Evolutionary conservation across 2,888 invertebrate genomes (phyloP).

Genomic region (Thereva nobilitata): DNA sequence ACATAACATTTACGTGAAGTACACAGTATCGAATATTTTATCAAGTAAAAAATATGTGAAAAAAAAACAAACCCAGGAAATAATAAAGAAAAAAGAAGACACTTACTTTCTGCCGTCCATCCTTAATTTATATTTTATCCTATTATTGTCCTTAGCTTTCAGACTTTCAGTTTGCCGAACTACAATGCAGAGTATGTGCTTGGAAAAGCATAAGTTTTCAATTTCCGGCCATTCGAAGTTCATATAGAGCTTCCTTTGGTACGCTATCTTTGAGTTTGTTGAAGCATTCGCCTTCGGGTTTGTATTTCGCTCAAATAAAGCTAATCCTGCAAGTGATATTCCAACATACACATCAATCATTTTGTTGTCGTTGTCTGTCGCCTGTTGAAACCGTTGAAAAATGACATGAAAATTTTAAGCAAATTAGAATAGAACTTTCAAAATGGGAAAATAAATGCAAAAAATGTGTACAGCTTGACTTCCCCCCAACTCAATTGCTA

Average conservation of each 20-base stretch:
- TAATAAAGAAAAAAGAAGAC: background rate
- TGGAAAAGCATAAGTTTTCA: slow-evolving; percentile 76
- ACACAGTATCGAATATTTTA: no score
- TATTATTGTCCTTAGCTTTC: slow-evolving; percentile 63
- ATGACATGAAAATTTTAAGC: slow-evolving; percentile 14
- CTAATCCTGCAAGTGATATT: slow-evolving; percentile 66
- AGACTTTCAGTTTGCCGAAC: slow-evolving; percentile 61
- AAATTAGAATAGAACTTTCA: slow-evolving; percentile 1
- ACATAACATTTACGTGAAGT: no score
- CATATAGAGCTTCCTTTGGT: slow-evolving; percentile 56
- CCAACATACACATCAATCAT: slow-evolving; percentile 67
- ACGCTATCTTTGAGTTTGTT: slow-evolving; percentile 46
- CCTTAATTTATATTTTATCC: slow-evolving; percentile 72
- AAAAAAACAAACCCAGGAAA: background rate
- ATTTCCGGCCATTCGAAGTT: slow-evolving; percentile 72
- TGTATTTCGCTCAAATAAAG: slow-evolving; percentile 42
- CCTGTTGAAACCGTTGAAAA: slow-evolving; percentile 8
- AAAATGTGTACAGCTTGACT: background rate
- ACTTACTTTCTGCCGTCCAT: slow-evolving; percentile 73
- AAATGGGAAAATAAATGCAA: background rate
- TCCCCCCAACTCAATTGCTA: background rate
- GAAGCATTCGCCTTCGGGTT: slow-evolving; percentile 27
- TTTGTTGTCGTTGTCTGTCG: slow-evolving; percentile 65
- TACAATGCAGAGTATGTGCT: slow-evolving; percentile 70
- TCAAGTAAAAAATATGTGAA: no score